These are phyloP conservation scores for Nysson spinosus DNA, from an alignment of 2,888 invertebrate species.

Conservation along the genomic window DNA sequence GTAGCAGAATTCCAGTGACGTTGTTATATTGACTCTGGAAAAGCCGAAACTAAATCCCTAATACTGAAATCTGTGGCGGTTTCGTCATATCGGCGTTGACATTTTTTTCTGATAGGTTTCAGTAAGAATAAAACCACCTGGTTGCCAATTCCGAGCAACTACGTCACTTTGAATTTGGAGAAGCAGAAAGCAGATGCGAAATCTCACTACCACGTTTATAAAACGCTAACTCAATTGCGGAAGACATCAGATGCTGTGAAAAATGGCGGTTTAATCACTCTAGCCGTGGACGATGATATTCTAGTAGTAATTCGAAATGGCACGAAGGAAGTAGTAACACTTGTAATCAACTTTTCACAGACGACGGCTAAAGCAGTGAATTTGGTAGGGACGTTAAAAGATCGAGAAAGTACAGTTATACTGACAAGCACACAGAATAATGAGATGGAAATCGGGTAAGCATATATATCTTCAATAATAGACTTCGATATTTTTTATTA, in stretches of 20 bases:
- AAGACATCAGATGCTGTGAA: slow-evolving; percentile 77
- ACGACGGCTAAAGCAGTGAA: not conserved
- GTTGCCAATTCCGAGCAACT: slow-evolving; percentile 84
- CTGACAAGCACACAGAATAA: not conserved
- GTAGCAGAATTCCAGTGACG: no score
- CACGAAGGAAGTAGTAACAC: slow-evolving; percentile 29
- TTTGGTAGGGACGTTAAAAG: not conserved
- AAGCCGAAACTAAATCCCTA: no score
- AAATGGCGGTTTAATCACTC: slow-evolving; percentile 79
- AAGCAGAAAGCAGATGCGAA: slow-evolving; percentile 76
- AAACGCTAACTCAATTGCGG: slow-evolving; percentile 79
- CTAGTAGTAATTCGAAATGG: slow-evolving; percentile 48
- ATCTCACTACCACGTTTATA: slow-evolving; percentile 83
- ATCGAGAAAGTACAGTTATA: rapidly evolving
- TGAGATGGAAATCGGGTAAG: no score
- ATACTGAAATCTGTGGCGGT: no score
- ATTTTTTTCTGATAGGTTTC: slow-evolving; percentile 54
- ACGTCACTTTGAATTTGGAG: slow-evolving; percentile 80
- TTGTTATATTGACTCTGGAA: no score
- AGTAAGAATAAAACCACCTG: slow-evolving; percentile 80
- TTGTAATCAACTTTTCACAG: slow-evolving; percentile 71
- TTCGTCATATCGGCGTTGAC: no score
- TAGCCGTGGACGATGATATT: slow-evolving; percentile 77
- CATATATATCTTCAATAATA: no score
- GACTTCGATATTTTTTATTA: no score